A percentile compares a stretch with the other conserved stretches of the same genome.
These are phyloP conservation scores for human (Homo sapiens) DNA, from an alignment of 2,113 vertebrate genomes.

Conservation along the genomic window GRCh38 chr1:237567501-237568000, in stretches of 20 bases:
- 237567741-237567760: not conserved
- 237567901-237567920: not conserved
- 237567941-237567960: not conserved
- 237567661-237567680: not conserved
- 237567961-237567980: not conserved
- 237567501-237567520: too few species aligned
- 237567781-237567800: not conserved
- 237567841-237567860: not conserved
- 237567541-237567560: too few species aligned
- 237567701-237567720: not conserved
- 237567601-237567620: too few species aligned
- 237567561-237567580: too few species aligned
- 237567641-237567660: not conserved
- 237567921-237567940: not conserved
- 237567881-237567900: not conserved
- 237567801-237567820: not conserved
- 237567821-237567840: not conserved
- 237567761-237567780: not conserved
- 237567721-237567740: not conserved
- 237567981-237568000: not conserved
- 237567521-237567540: too few species aligned
- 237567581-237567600: too few species aligned
- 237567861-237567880: not conserved
- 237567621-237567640: not conserved
- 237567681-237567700: not conserved